Evolutionary conservation across 2,113 vertebrate species (phyloP).

Genomic region (Sialia sialis): DNA sequence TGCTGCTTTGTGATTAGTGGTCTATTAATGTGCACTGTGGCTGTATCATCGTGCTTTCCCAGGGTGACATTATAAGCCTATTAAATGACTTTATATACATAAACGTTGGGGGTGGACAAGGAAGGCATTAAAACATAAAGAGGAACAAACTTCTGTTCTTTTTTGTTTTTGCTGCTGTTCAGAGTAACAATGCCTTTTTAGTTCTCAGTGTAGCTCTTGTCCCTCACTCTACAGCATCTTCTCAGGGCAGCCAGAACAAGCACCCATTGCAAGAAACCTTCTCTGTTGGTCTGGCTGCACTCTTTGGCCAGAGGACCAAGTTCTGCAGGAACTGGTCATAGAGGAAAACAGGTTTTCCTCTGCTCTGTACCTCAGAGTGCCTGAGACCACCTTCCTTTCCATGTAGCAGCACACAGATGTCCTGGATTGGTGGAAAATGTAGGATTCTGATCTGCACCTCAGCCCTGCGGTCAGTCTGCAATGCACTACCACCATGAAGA

Average conservation of each 20-base stretch:
- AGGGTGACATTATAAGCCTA: slow-evolving; percentile 26
- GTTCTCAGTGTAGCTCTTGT: not conserved
- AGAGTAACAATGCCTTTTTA: not conserved
- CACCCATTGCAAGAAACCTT: not conserved
- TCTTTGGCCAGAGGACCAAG: not conserved
- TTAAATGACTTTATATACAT: slow-evolving; percentile 15
- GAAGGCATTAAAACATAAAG: not conserved
- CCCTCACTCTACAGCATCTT: not conserved
- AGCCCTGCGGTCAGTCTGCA: not conserved
- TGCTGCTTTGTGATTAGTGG: slow-evolving; percentile 30
- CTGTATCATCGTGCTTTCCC: slow-evolving; percentile 16
- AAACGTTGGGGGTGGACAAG: not conserved
- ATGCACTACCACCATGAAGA: rapidly evolving
- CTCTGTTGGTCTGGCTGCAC: not conserved
- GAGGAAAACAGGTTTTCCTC: not conserved
- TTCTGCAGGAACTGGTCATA: not conserved
- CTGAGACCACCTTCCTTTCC: not conserved
- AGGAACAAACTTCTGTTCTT: not conserved
- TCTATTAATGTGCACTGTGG: slow-evolving; percentile 18
- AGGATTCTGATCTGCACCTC: not conserved
- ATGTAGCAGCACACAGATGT: not conserved
- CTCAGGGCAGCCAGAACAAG: not conserved
- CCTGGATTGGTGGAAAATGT: not conserved
- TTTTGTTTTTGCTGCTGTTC: not conserved
- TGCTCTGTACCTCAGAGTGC: not conserved